Base-by-base conservation (phyloP, 2,797 vertebrate species). In the Tadarida brasiliensis region DNA sequence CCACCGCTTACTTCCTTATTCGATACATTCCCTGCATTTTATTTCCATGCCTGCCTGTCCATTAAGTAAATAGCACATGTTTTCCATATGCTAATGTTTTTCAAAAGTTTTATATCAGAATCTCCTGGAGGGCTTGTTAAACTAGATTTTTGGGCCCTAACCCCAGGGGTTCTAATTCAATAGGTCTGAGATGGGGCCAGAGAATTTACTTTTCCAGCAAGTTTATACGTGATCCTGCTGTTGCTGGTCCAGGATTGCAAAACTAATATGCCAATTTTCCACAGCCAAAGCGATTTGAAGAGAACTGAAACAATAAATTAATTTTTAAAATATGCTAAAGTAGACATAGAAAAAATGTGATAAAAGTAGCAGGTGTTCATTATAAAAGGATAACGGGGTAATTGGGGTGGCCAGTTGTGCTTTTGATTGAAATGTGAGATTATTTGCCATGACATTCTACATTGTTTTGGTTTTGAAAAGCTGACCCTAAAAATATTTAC, bases 391-490 rank as follows among this genome's bases (percentile, higher is more conserved):
- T 82, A 57, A 76, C 39, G 56, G 71, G 20, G 14, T 73, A 78
- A 70, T 3, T 84, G 14, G 56, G 15, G n/a, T 44, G 56, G 67
- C 33, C 22, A 6, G 16, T 30, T 14, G 39, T 59, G 35, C 24
- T 91, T 96, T 89, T 74, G 5, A 93, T 68, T 86, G 88, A 89
- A 85, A 94, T 35, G 26, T 49, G n/a, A 87, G 24, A 80, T 71
- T 65, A 57, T 86, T 92, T 96, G 24, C 16, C 24, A 15, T 67
- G 71, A 74, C 30, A 30, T 11, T 88, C 26, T 28, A 59, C 16
- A 83, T 26, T 44, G 19, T 56, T 87, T 87, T 70, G 54, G 24
- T 91, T 96, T 68, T 61, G 26, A 71, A 92, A 93, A 87, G 67
- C 76, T 24, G 44, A 56, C 33, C 39, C 57, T 86, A 59, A 93